A percentile compares a stretch with the other conserved stretches of the same genome.
Evolutionary conservation across 2,888 invertebrate species (phyloP).

Genomic region (Ephialtes manifestator): DNA sequence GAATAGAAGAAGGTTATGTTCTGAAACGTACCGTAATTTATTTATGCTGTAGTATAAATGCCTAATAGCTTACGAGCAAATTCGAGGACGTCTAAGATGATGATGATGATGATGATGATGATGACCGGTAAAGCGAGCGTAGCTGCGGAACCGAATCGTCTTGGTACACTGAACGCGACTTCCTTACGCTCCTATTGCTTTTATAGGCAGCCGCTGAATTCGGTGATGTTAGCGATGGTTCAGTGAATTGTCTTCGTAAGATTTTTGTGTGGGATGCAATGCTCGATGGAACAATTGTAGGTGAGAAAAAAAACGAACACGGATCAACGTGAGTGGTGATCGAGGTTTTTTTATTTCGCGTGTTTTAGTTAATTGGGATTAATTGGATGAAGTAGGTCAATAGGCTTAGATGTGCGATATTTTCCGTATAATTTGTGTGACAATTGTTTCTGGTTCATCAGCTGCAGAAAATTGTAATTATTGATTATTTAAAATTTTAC

Average conservation of each 20-base stretch:
- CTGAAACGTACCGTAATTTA: conserved; percentile 38
- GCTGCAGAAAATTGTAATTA: background rate
- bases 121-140: conserved; percentile 40
- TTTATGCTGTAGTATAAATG: conserved; percentile 58
- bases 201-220: conserved; percentile 72
- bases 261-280: conserved; percentile 43
- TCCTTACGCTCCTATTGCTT: conserved; percentile 73
- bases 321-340: conserved; percentile 3
- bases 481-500: too few species aligned
- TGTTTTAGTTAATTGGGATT: conserved; percentile 3
- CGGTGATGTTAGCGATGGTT: background rate
- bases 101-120: conserved; percentile 45
- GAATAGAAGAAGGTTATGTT: conserved; percentile 17
- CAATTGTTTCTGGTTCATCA: background rate
- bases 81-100: conserved; percentile 67
- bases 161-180: conserved; percentile 78
- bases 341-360: conserved; percentile 10
- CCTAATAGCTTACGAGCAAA: conserved; percentile 61
- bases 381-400: conserved; percentile 8
- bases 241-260: conserved; percentile 10
- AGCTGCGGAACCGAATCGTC: conserved; percentile 70
- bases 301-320: conserved; percentile 21
- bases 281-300: conserved; percentile 27
- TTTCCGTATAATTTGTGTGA: conserved; percentile 15
- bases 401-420: background rate